Percentiles rank a stretch among this genome's conserved stretches.
phyloP scores from a whole-genome alignment of 2,797 vertebrate genomes.

The Gallinago nigripennis region DNA sequence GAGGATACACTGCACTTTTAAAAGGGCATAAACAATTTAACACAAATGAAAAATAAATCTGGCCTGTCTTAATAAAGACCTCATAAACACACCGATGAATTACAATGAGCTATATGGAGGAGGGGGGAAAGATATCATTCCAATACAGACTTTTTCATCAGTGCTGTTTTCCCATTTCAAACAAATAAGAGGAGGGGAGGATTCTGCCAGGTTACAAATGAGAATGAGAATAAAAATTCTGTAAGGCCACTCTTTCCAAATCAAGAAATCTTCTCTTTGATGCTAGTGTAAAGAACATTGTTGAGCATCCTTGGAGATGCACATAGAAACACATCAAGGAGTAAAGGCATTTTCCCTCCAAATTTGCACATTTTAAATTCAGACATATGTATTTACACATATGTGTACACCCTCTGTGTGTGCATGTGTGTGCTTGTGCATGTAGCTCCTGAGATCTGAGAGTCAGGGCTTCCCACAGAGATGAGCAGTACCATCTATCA shows the following conservation, averaged over 20 bases:
- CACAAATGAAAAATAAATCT: slow-evolving; percentile 64
- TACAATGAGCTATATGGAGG: neutral
- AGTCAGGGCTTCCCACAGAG: neutral
- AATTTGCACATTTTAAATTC: slow-evolving; percentile 41
- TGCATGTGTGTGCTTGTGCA: neutral
- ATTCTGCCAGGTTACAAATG: neutral
- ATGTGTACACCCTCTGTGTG: neutral
- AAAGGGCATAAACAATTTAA: slow-evolving; percentile 56
- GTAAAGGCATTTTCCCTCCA: slow-evolving; percentile 1
- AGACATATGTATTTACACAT: neutral
- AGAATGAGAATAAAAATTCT: neutral
- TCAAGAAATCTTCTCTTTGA: neutral
- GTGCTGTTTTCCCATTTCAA: slow-evolving; percentile 10
- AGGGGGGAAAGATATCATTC: neutral
- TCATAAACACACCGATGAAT: slow-evolving; percentile 55
- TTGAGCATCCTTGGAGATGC: neutral
- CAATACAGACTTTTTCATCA: slow-evolving; percentile 1
- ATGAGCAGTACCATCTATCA: neutral
- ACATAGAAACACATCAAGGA: neutral
- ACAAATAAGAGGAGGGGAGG: neutral
- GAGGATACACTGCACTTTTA: slow-evolving; percentile 35
- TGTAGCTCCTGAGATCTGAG: neutral
- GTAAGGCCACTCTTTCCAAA: neutral
- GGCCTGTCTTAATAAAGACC: slow-evolving; percentile 59
- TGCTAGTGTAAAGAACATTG: neutral